Evolutionary conservation across 2,797 vertebrate genomes (phyloP), one percentile per base, ranked within the genome.

Genomic region (Presbytis comata): DNA sequence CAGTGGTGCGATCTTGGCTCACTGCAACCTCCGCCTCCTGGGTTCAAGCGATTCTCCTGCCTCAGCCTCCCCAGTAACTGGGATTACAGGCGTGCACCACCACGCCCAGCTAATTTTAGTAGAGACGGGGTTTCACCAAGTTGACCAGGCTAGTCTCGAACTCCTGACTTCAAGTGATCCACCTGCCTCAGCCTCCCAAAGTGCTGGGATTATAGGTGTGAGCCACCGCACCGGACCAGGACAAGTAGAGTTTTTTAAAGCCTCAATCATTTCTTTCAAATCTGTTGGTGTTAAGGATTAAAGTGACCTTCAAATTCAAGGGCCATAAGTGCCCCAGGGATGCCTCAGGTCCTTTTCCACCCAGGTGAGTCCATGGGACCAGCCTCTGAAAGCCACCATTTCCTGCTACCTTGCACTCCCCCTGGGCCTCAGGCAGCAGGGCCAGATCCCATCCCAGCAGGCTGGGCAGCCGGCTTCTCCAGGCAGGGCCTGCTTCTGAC

Each of bases 221-320:
- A 67, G 33, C 33, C 33, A 4, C 64, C 17, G 8, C 30, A 16
- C 30, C 14, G 6, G 6, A 30, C 61, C 61, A 64, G 36, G 55
- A 72, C 46, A 59, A 36, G 10, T 39, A 41, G 22, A 84, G 9
- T 30, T 64, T 64, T 64, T 67, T 17, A 67, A 67, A 67, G 61
- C 16, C 67, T 95, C 50, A 24, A 13, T 84, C 26, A 72, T 84
- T 36, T 79, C n/a, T 83, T 95, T 50, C 53, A 93, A 91, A 95
- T 91, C 53, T 64, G 22, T 70, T 93, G 61, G 0, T 83, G 82
- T 95, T 82, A 91, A 93, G 79, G 30, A 94, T 91, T 82, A 94
- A 84, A 90, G 21, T 95, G 30, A 53, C 3, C 92, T 92, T 95
- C 16, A 14, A 78, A 76, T 78, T 93, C 79, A 89, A 92, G 41